phyloP scores from a whole-genome alignment of 2,888 invertebrate genomes.

The Spodoptera littoralis region DNA sequence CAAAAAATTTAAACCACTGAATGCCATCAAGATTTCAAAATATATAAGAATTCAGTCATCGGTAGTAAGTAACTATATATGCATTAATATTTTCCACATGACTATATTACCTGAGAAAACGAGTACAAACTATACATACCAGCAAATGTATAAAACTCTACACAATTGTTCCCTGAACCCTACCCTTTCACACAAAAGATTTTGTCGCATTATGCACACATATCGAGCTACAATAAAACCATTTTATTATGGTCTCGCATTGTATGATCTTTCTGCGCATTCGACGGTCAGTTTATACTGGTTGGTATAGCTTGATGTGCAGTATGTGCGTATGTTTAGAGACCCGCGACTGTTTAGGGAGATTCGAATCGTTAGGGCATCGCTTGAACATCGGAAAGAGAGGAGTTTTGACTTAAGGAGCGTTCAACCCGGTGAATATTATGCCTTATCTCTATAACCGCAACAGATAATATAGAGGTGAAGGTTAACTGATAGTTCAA shows the following conservation, averaged over 20 bases:
- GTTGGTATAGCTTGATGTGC: too few species aligned
- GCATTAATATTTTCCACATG: background rate
- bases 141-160: background rate
- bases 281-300: too few species aligned
- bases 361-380: conserved; percentile 46
- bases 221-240: too few species aligned
- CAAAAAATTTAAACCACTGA: too few species aligned
- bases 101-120: conserved; percentile 1
- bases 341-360: conserved; percentile 42
- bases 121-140: conserved; percentile 9
- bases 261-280: too few species aligned
- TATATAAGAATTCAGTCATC: too few species aligned
- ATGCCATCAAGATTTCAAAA: too few species aligned
- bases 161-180: conserved; percentile 32
- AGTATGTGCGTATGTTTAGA: conserved; percentile 35
- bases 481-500: background rate
- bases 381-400: conserved; percentile 45
- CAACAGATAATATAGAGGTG: conserved; percentile 43
- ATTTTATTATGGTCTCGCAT: too few species aligned
- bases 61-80: too few species aligned
- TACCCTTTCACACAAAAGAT: conserved; percentile 46
- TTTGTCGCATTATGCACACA: conserved; percentile 37
- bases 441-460: conserved; percentile 38
- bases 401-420: conserved; percentile 45
- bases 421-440: conserved; percentile 44